These are phyloP conservation scores for Rhodeus uyekii DNA, from an alignment of 2,797 vertebrate genomes.

Conservation along the genomic window DNA sequence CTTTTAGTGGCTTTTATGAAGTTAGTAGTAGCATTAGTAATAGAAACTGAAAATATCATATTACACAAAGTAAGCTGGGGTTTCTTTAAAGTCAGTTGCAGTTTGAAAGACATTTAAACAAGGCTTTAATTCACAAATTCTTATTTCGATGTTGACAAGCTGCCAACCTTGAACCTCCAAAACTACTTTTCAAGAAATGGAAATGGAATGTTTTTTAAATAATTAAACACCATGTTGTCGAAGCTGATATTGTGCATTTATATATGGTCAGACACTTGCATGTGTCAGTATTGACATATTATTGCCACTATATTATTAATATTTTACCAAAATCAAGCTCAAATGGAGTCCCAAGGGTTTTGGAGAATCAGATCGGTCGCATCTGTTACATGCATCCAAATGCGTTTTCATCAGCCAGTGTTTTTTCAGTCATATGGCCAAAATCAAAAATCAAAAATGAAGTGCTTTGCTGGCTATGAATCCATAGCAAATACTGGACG, in stretches of 20 bases:
- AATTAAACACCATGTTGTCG: too few species aligned
- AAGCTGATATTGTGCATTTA: background rate
- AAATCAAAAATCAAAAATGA: too few species aligned
- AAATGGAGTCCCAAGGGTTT: too few species aligned
- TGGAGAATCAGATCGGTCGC: too few species aligned
- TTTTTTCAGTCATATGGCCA: too few species aligned
- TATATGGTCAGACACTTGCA: background rate
- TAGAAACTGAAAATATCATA: background rate
- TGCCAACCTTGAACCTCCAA: background rate
- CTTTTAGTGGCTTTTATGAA: background rate
- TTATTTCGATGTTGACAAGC: background rate
- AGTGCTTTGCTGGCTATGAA: background rate
- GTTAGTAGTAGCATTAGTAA: too few species aligned
- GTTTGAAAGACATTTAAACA: background rate
- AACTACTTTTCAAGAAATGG: background rate
- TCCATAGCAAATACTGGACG: background rate
- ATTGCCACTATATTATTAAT: background rate
- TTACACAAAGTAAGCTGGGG: background rate
- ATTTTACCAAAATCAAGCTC: background rate
- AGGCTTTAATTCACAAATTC: background rate
- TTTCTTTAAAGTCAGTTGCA: background rate
- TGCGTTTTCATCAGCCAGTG: too few species aligned
- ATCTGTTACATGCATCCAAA: too few species aligned
- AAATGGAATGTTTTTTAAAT: too few species aligned
- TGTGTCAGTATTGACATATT: too few species aligned